Conservation (phyloP, 2,797 vertebrate species). For the Malurus splendens region DNA sequence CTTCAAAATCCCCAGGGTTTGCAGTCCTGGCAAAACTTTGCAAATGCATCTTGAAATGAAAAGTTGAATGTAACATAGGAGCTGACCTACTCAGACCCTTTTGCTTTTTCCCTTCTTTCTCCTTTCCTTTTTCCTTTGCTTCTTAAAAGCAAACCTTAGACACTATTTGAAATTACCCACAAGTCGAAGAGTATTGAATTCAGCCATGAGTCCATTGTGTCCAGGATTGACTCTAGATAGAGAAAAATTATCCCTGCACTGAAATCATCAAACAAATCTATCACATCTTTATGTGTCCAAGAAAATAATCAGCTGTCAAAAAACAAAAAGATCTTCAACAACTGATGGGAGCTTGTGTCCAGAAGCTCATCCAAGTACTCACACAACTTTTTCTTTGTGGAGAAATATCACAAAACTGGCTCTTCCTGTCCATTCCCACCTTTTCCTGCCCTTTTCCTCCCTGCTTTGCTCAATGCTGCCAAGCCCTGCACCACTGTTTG, state of each 20-base stretch:
- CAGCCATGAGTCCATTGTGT: not conserved
- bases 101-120: not conserved
- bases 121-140: not conserved
- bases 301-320: not conserved
- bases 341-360: not conserved
- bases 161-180: not conserved
- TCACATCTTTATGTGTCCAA: not conserved
- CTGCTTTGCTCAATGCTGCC: accelerated
- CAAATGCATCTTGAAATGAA: not conserved
- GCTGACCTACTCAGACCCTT: not conserved
- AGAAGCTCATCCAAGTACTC: not conserved
- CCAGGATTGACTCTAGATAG: not conserved
- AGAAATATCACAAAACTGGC: not conserved
- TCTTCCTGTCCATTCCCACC: not conserved
- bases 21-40: not conserved
- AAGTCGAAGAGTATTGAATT: not conserved
- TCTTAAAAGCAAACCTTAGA: not conserved
- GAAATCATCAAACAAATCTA: not conserved
- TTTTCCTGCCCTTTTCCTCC: not conserved
- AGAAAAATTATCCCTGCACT: not conserved
- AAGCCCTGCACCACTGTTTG: accelerated
- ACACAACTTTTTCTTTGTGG: not conserved
- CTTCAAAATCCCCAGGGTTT: not conserved
- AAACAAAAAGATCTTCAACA: not conserved
- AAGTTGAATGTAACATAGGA: not conserved